These are phyloP conservation scores for Myocastor coypus DNA, from an alignment of 2,113 vertebrate species.

Conservation along the genomic window DNA sequence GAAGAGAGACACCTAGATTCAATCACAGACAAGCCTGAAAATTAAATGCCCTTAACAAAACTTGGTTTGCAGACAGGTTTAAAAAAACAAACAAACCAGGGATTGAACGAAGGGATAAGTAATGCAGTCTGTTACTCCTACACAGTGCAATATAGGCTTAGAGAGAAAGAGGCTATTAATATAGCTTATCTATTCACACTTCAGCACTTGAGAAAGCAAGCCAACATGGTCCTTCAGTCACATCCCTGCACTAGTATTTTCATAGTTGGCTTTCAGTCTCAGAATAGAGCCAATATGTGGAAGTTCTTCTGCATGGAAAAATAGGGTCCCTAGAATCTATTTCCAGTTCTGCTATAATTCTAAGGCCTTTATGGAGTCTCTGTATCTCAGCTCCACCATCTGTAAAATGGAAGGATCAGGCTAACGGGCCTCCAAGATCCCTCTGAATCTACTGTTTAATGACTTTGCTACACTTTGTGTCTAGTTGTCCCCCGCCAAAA, in stretches of 20 bases:
- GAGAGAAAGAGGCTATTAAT: constrained; percentile 50
- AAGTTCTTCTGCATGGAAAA: not conserved
- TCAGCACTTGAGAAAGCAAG: constrained; percentile 27
- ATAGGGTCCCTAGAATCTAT: not conserved
- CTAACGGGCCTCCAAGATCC: not conserved
- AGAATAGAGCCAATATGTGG: not conserved
- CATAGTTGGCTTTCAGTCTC: not conserved
- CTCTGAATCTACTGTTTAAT: not conserved
- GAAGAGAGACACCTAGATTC: constrained; percentile 58
- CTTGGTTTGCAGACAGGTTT: not conserved
- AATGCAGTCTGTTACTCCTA: not conserved
- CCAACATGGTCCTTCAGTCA: fast-evolving
- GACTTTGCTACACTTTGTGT: not conserved
- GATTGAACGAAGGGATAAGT: not conserved
- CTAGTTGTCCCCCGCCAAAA: too few relatives aligned
- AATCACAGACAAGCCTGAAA: constrained; percentile 64
- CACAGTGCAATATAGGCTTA: not conserved
- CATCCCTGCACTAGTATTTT: not conserved
- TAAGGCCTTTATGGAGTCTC: not conserved
- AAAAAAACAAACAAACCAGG: constrained; percentile 67
- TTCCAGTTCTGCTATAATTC: not conserved
- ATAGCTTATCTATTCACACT: not conserved
- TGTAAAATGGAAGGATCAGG: not conserved
- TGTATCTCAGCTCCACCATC: not conserved
- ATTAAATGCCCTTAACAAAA: constrained; percentile 69